These are phyloP conservation scores for Crocuta crocuta DNA, from an alignment of 2,113 vertebrate genomes.

Conservation along the genomic window DNA sequence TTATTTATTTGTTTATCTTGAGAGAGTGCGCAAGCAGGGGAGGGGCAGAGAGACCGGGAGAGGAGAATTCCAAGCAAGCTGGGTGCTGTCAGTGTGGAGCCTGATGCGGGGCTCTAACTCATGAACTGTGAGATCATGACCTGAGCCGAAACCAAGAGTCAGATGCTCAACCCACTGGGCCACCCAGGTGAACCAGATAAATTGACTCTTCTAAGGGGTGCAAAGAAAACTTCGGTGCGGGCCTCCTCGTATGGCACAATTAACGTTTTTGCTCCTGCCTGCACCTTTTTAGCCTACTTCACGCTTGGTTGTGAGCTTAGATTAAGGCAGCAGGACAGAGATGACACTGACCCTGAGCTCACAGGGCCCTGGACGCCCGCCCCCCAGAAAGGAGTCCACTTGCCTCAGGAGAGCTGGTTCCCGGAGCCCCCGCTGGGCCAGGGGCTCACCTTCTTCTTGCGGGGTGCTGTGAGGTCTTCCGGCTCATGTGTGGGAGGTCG, in stretches of 20 bases:
- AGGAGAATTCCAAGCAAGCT: too few relatives aligned
- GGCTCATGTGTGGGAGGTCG: accelerated
- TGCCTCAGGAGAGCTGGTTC: background rate
- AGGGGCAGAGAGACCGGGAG: too few relatives aligned
- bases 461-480: accelerated
- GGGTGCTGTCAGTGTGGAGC: too few relatives aligned
- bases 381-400: accelerated
- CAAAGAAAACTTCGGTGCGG: too few relatives aligned
- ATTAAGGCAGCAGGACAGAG: background rate
- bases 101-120: too few relatives aligned
- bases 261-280: background rate
- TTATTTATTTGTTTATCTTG: too few relatives aligned
- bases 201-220: background rate
- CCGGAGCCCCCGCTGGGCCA: accelerated
- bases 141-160: too few relatives aligned
- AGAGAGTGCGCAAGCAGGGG: too few relatives aligned
- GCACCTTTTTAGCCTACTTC: background rate
- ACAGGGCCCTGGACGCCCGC: accelerated
- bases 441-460: background rate
- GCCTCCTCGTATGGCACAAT: accelerated
- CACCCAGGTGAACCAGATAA: too few relatives aligned
- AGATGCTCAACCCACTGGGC: too few relatives aligned
- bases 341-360: too few relatives aligned
- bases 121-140: too few relatives aligned
- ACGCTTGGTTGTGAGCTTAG: background rate